Percentiles rank a stretch among this genome's conserved stretches.
phyloP scores from a whole-genome alignment of 2,113 vertebrate genomes.

The Chamaetylas fuelleborni region DNA sequence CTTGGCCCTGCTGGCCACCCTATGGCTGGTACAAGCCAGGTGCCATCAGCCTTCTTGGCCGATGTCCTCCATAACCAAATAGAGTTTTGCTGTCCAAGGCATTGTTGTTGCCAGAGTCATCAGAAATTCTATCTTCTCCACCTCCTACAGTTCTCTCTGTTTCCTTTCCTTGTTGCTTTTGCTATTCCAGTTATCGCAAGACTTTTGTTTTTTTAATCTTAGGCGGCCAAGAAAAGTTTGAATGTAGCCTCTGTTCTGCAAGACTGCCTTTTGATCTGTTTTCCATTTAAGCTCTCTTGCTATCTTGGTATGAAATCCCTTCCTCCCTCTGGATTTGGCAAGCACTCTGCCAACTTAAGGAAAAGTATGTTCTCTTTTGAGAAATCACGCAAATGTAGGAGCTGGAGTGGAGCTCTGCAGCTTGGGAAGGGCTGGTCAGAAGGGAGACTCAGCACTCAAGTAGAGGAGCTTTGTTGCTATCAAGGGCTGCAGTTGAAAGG shows the following conservation, averaged over 20 bases:
- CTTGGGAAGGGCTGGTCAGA: neutral
- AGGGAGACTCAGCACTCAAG: neutral
- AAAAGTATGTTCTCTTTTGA: neutral
- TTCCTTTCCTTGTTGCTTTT: conserved; percentile 22
- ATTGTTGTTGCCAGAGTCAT: conserved; percentile 14
- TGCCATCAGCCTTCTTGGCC: neutral
- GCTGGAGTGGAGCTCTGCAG: neutral
- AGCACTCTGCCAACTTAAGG: neutral
- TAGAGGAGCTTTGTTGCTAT: neutral
- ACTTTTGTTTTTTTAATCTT: neutral
- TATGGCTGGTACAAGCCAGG: neutral
- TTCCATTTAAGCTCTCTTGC: conserved; percentile 20
- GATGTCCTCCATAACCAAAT: neutral
- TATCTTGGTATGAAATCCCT: conserved; percentile 41
- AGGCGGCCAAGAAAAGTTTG: neutral
- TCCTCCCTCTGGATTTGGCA: neutral
- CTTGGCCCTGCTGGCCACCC: neutral
- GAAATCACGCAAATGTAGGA: neutral
- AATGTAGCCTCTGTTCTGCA: conserved; percentile 36
- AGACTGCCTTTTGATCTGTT: conserved; percentile 18
- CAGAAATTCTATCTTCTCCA: neutral
- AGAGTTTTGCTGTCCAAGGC: neutral
- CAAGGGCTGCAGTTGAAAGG: neutral
- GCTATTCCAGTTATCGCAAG: conserved; percentile 13
- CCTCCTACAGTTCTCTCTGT: neutral